phyloP scores from a whole-genome alignment of 2,888 invertebrate genomes.

The Malacosoma neustria region DNA sequence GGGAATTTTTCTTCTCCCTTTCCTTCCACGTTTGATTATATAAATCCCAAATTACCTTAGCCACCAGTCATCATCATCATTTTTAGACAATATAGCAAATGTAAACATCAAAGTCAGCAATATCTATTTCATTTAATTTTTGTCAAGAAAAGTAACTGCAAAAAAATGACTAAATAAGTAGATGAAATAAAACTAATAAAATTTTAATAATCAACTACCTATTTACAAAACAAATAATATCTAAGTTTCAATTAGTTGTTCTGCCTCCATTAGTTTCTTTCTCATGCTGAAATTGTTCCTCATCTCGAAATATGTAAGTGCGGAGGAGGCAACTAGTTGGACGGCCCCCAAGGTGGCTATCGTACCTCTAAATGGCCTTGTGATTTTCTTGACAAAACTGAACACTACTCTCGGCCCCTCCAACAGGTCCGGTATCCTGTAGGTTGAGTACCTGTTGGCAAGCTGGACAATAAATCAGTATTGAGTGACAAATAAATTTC shows the following conservation, averaged over 20 bases:
- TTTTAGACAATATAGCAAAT: too few relatives aligned
- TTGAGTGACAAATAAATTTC: too few relatives aligned
- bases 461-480: too few relatives aligned
- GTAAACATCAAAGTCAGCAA: too few relatives aligned
- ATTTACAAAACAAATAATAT: slow-evolving; percentile 33
- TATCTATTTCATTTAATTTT: too few relatives aligned
- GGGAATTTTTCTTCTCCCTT: slow-evolving; percentile 2
- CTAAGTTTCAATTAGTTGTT: slow-evolving; percentile 33
- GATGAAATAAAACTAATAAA: too few relatives aligned
- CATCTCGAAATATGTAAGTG: slow-evolving; percentile 77
- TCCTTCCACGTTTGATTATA: too few relatives aligned
- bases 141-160: too few relatives aligned
- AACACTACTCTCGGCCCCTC: slow-evolving; percentile 72
- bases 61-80: too few relatives aligned
- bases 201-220: too few relatives aligned
- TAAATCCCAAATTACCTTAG: too few relatives aligned
- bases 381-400: slow-evolving; percentile 64
- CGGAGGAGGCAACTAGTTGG: slow-evolving; percentile 71
- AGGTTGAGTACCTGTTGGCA: slow-evolving; percentile 77
- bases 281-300: slow-evolving; percentile 57
- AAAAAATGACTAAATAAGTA: too few relatives aligned
- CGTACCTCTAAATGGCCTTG: slow-evolving; percentile 66
- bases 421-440: slow-evolving; percentile 76
- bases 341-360: slow-evolving; percentile 57
- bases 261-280: slow-evolving; percentile 45